Conservation (phyloP, 2,888 invertebrate species). For the Idaea straminata region DNA sequence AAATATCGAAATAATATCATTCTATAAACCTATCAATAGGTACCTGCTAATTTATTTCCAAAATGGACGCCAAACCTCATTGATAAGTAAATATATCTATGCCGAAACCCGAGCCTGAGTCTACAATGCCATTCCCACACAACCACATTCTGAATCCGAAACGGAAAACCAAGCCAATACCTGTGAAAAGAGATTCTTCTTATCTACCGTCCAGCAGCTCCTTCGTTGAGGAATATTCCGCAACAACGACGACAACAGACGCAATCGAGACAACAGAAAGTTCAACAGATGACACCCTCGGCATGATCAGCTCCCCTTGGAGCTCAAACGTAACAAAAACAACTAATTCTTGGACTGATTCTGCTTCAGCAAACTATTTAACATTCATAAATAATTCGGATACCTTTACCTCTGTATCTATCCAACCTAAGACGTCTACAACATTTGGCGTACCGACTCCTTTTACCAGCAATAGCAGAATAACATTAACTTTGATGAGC, state of each 20-base stretch:
- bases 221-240: background rate
- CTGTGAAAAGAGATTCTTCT: background rate
- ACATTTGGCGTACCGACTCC: slow-evolving; percentile 25
- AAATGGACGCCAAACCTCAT: background rate
- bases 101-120: too few species aligned
- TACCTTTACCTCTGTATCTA: slow-evolving; percentile 10
- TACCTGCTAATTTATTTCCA: background rate
- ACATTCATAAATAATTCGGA: slow-evolving; percentile 5
- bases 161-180: slow-evolving; percentile 4
- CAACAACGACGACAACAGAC: slow-evolving; percentile 15
- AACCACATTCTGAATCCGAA: background rate
- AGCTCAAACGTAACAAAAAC: slow-evolving; percentile 4
- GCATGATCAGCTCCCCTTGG: slow-evolving; percentile 57
- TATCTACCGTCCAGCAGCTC: background rate
- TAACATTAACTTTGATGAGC: slow-evolving; percentile 21
- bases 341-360: slow-evolving; percentile 38
- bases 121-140: background rate
- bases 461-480: slow-evolving; percentile 15
- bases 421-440: slow-evolving; percentile 33
- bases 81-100: too few species aligned
- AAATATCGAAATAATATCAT: background rate
- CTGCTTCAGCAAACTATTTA: background rate
- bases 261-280: slow-evolving; percentile 1
- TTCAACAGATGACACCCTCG: slow-evolving; percentile 39
- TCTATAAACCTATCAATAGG: background rate